Percentiles rank a stretch among this genome's conserved stretches.
These are phyloP conservation scores for Rhyacichthys aspro DNA, from an alignment of 2,797 vertebrate genomes.

Conservation along the genomic window DNA sequence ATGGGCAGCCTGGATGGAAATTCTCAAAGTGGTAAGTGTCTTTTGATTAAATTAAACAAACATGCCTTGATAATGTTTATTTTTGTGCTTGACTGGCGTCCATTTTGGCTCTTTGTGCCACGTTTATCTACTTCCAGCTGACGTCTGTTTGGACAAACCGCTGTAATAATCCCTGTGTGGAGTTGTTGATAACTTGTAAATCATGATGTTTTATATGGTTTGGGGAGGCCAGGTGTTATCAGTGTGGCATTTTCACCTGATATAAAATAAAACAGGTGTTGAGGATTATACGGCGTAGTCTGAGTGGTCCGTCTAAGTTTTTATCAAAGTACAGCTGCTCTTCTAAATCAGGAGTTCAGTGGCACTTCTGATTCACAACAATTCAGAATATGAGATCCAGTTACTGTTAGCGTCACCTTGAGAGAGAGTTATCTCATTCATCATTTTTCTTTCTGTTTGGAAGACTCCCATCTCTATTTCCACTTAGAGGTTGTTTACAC, in stretches of 20 bases:
- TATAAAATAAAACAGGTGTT: conserved; percentile 8
- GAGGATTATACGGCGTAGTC: neutral
- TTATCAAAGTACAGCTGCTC: neutral
- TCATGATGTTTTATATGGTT: conserved; percentile 6
- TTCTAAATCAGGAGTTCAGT: too few relatives aligned
- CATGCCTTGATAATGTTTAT: conserved; percentile 38
- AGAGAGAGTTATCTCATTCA: too few relatives aligned
- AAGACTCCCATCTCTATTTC: too few relatives aligned
- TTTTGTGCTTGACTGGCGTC: conserved; percentile 42
- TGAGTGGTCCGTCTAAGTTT: neutral
- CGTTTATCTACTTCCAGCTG: conserved; percentile 16
- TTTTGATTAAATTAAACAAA: conserved; percentile 40
- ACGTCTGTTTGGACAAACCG: conserved; percentile 10
- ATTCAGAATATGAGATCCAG: too few relatives aligned
- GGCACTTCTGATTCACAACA: too few relatives aligned
- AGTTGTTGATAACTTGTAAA: conserved; percentile 16
- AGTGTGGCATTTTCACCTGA: conserved; percentile 17
- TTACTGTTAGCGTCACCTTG: too few relatives aligned
- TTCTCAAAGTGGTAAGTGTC: conserved; percentile 27
- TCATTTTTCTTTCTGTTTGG: too few relatives aligned
- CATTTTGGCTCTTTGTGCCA: conserved; percentile 30
- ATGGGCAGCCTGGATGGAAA: neutral
- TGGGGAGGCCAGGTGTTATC: conserved; percentile 1
- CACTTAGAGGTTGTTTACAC: too few relatives aligned
- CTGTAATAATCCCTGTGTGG: conserved; percentile 15